Percentiles rank a stretch among this genome's conserved stretches.
These are phyloP conservation scores for Platyrinchus mystaceus DNA, from an alignment of 2,797 vertebrate species.

Conservation along the genomic window DNA sequence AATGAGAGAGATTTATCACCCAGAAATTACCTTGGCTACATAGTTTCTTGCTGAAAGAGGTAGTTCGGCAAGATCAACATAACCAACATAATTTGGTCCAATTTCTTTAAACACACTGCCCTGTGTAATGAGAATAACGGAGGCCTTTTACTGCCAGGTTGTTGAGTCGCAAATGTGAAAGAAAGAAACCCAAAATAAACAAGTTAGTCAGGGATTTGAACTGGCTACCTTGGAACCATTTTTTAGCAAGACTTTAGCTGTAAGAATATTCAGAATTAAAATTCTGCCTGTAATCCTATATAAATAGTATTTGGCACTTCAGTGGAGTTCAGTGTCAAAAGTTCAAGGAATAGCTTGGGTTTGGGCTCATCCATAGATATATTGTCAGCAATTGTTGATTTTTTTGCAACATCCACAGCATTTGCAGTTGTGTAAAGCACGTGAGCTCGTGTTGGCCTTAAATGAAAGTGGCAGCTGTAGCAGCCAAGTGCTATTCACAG, in stretches of 20 bases:
- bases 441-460: constrained; percentile 1
- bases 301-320: background rate
- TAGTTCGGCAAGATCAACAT: background rate
- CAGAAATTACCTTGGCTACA: background rate
- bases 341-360: background rate
- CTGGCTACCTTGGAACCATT: background rate
- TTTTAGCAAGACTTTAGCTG: background rate
- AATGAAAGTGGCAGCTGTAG: constrained; percentile 42
- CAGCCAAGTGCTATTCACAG: constrained; percentile 31
- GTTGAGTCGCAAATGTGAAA: constrained; percentile 16
- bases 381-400: background rate
- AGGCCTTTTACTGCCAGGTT: background rate
- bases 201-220: background rate
- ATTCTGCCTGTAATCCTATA: background rate
- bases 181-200: constrained; percentile 6
- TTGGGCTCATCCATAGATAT: background rate
- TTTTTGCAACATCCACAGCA: background rate
- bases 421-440: constrained; percentile 7
- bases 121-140: background rate
- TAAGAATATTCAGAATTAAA: background rate
- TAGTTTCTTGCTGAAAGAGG: background rate
- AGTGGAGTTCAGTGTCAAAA: background rate
- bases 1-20: background rate
- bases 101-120: background rate
- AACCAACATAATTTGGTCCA: background rate